A percentile compares a stretch with the other conserved stretches of the same genome.
These are phyloP conservation scores for Drosophila ezoana DNA, from an alignment of 2,888 invertebrate species.

Conservation along the genomic window DNA sequence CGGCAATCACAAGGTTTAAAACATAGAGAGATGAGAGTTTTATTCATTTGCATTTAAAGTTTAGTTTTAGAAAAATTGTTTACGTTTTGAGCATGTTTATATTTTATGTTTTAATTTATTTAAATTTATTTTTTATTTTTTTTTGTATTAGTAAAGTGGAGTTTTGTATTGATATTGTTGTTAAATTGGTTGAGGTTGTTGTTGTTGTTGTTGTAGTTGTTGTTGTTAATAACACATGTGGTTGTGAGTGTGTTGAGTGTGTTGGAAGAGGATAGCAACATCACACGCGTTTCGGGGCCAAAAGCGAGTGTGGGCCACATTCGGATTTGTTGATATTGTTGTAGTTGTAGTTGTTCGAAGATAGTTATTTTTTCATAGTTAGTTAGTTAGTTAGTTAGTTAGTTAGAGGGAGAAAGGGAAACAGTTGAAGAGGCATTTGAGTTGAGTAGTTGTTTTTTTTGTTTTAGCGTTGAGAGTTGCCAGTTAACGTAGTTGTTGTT, in stretches of 20 bases:
- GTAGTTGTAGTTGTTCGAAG: slow-evolving; percentile 34
- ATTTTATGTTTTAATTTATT: slow-evolving; percentile 10
- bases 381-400: slow-evolving; percentile 44
- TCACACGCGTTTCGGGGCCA: slow-evolving; percentile 39
- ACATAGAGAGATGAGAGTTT: slow-evolving; percentile 14
- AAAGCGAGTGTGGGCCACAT: slow-evolving; percentile 17
- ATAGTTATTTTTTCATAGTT: slow-evolving; percentile 49
- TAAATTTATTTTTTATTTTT: slow-evolving; percentile 10
- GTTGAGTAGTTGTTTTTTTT: slow-evolving; percentile 51
- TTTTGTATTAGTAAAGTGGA: slow-evolving; percentile 9
- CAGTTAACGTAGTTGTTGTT: slow-evolving; percentile 45
- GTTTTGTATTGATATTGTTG: slow-evolving; percentile 7
- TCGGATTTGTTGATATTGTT: slow-evolving; percentile 27
- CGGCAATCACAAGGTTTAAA: slow-evolving; percentile 18
- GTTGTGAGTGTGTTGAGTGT: slow-evolving; percentile 26
- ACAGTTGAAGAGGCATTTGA: slow-evolving; percentile 74
- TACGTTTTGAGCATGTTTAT: slow-evolving; percentile 31
- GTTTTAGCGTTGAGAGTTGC: slow-evolving; percentile 31
- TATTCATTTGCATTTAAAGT: slow-evolving; percentile 24
- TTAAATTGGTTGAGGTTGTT: slow-evolving; percentile 10
- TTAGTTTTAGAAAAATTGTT: slow-evolving; percentile 33
- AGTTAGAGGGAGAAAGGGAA: slow-evolving; percentile 57
- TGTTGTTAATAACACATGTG: slow-evolving; percentile 23
- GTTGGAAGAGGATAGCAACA: slow-evolving; percentile 36
- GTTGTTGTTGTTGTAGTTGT: slow-evolving; percentile 16